A percentile compares a stretch with the other conserved stretches of the same genome.
Evolutionary conservation across 30 jellyfish, hydroid and myxozoan genomes (phyloP).

Genomic region (Pelagia noctiluca): DNA sequence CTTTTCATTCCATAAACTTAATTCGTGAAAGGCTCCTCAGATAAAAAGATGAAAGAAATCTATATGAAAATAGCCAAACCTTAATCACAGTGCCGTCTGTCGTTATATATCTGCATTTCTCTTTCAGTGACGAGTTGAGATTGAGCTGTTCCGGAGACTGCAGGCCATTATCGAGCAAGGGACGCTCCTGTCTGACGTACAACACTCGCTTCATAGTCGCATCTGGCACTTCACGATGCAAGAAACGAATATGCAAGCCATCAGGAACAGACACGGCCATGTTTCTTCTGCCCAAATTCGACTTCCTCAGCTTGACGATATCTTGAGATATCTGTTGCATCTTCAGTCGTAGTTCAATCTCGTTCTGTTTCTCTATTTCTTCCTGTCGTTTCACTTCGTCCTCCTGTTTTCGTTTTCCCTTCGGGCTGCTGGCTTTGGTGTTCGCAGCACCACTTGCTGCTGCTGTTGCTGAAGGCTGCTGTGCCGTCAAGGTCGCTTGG

Average conservation of each 20-base stretch:
- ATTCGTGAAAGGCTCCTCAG: no score
- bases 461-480: constrained; percentile 11
- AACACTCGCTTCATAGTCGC: constrained; percentile 6
- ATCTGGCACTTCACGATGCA: constrained; percentile 47
- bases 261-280: constrained; percentile 76
- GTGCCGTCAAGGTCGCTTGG: not conserved
- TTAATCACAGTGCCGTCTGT: constrained; percentile 79
- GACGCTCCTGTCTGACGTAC: constrained; percentile 40
- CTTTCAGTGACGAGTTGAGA: constrained; percentile 16
- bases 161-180: not conserved
- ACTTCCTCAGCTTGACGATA: constrained; percentile 33
- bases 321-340: constrained; percentile 22
- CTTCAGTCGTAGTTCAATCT: constrained; percentile 44
- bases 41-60: no score
- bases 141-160: constrained; percentile 26
- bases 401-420: constrained; percentile 71
- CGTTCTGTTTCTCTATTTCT: constrained; percentile 64
- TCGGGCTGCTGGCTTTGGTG: constrained; percentile 64
- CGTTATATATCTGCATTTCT: constrained; percentile 50
- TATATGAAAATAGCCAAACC: no score
- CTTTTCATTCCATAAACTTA: no score
- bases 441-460: not conserved
- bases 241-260: constrained; percentile 75
- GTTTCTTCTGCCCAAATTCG: constrained; percentile 28
- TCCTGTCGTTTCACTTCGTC: constrained; percentile 70